Base-by-base conservation (phyloP, 1,140 invertebrate genomes). In the Drosophila guanche region DNA sequence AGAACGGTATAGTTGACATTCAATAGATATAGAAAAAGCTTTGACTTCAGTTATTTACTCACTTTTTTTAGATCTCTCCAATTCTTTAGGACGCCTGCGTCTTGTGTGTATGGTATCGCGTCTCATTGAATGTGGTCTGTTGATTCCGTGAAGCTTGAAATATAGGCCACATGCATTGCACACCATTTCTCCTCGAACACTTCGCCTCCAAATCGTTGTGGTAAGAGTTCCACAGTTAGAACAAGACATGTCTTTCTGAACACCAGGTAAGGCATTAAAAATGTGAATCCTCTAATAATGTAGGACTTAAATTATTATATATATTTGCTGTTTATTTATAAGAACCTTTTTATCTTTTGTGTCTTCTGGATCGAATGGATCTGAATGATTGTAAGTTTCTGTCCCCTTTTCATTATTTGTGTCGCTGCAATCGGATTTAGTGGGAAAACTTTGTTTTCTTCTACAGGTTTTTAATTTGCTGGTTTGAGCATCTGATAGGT, bases 81-180 rank as follows among this genome's bases (percentile, higher is more conserved):
- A 94, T 76, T 95, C 94, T 78, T 96, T 95, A 3, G 97, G 97
- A 89, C 98, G 95, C 77, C 98, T 94, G 92, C 98, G 96, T 68
- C 98, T 93, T 14, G 98, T 99, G 92, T 99, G 98, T 90, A 99
- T 99, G 6, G 97, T 98, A 89, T 99, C 98, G 88, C 98, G 96
- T 80, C 98, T 94, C 98, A 99, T 99, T 25, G 97, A 96, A 67
- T 97, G 94, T 5, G 98, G 98, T 59, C 97, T 93, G 91, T 96
- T 96, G 60, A 98, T 95, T 59, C 96, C 95, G 92, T 99, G 97
- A 61, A 98, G 93, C 92, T 98, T 98, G 92, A 95, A 98, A 92
- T 98, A 98, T 10, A 98, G 93, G 1, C 97, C 97, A 91, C 97
- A 98, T 22, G 97, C 97, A 92, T 98, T 98, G 92, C 97, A 98